phyloP scores from a whole-genome alignment of 2,797 vertebrate genomes.

The Acropternis orthonyx region DNA sequence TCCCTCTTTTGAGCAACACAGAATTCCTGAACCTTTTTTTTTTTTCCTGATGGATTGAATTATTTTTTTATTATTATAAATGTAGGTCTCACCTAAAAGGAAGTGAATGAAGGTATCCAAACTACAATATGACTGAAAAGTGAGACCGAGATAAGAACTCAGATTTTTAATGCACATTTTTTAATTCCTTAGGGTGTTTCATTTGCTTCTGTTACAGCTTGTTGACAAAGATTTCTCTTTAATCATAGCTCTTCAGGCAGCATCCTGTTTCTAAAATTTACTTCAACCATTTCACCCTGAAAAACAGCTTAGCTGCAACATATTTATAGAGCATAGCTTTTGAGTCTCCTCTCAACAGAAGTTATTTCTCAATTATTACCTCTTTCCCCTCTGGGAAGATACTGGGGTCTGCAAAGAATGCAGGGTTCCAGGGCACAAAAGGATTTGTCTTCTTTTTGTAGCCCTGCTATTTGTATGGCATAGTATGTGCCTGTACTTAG shows the following conservation, averaged over 20 bases:
- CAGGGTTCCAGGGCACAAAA: not conserved
- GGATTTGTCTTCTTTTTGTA: not conserved
- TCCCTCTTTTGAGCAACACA: not conserved
- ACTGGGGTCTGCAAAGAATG: not conserved
- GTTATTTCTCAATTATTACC: not conserved
- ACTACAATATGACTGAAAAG: not conserved
- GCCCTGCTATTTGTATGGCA: not conserved
- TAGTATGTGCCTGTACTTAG: not conserved
- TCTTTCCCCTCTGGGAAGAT: not conserved
- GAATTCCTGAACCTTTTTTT: not conserved
- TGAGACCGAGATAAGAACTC: not conserved
- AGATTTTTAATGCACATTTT: not conserved
- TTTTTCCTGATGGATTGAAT: not conserved
- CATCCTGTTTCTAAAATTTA: conserved; percentile 11
- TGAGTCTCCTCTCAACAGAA: not conserved
- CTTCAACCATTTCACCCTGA: not conserved
- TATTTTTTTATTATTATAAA: not conserved
- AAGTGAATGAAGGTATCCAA: not conserved
- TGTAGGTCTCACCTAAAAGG: not conserved
- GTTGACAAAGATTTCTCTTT: not conserved
- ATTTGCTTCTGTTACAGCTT: not conserved
- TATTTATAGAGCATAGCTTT: not conserved
- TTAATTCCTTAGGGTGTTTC: not conserved
- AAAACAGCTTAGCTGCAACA: not conserved
- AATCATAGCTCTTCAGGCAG: not conserved